phyloP scores from a whole-genome alignment of 2,113 vertebrate species.

The Neodon shergylaensis region DNA sequence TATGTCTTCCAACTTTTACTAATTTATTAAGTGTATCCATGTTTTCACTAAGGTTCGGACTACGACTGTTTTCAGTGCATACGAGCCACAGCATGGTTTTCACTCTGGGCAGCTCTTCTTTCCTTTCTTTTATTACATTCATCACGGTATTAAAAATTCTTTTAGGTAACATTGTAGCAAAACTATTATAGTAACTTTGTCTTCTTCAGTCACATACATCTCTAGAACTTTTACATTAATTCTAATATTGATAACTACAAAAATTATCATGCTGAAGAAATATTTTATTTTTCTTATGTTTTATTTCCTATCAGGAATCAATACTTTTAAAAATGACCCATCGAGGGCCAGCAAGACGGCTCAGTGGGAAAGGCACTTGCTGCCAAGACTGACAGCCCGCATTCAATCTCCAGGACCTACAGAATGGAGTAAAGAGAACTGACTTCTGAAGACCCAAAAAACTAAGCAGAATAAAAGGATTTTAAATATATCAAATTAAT shows the following conservation, averaged over 20 bases:
- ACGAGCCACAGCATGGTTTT: not conserved
- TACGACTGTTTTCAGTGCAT: not conserved
- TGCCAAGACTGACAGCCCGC: not conserved
- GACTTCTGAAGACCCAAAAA: not conserved
- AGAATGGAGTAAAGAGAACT: not conserved
- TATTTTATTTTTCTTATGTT: conserved; percentile 30
- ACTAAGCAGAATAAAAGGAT: not conserved
- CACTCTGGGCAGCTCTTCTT: not conserved
- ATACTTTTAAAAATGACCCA: not conserved
- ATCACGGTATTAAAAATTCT: conserved; percentile 20
- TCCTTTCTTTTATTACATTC: conserved; percentile 42
- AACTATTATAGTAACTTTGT: not conserved
- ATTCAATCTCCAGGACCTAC: not conserved
- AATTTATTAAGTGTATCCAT: conserved; percentile 1
- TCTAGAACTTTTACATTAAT: conserved; percentile 35
- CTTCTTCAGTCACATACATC: not conserved
- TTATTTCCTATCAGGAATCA: conserved; percentile 19
- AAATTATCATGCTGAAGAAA: conserved; percentile 13
- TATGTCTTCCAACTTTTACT: conserved; percentile 9
- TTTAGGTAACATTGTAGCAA: conserved; percentile 3
- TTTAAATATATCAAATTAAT: not conserved
- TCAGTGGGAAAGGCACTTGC: not conserved
- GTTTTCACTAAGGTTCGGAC: conserved; percentile 41
- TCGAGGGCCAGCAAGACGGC: too few relatives aligned
- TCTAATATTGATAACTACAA: not conserved